A percentile compares a stretch with the other conserved stretches of the same genome.
These are phyloP conservation scores for Eulemur mongoz DNA, from an alignment of 2,797 vertebrate genomes.

Conservation along the genomic window DNA sequence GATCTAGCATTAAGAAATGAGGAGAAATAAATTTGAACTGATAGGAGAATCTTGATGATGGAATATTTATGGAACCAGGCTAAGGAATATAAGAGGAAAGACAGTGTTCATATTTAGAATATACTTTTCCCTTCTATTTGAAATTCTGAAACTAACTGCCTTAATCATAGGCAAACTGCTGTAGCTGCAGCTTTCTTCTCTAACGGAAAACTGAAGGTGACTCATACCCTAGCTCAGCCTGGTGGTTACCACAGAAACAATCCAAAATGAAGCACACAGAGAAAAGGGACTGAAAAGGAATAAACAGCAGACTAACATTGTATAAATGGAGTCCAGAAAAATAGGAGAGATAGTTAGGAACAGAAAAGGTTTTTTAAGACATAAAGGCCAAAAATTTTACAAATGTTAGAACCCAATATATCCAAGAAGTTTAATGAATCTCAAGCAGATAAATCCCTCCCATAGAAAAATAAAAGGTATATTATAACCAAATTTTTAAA, in stretches of 20 bases:
- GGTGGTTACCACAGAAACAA: not conserved
- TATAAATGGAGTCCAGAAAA: not conserved
- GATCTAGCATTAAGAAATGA: not conserved
- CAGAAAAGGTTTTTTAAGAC: not conserved
- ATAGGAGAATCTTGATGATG: not conserved
- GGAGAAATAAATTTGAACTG: not conserved
- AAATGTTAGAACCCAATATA: not conserved
- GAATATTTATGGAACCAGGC: not conserved
- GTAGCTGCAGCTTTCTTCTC: not conserved
- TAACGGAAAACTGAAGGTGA: not conserved
- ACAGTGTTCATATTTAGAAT: not conserved
- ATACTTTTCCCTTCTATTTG: not conserved
- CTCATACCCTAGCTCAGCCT: not conserved
- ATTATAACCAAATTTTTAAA: not conserved
- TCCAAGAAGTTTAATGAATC: constrained; percentile 7
- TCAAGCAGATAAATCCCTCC: not conserved
- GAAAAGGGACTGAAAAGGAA: not conserved
- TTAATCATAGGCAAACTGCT: not conserved
- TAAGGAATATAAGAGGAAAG: not conserved
- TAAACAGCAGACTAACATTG: not conserved
- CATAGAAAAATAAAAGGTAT: not conserved
- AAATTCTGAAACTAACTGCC: not conserved
- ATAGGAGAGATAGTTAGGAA: not conserved
- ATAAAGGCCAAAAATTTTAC: not conserved
- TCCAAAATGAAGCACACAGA: not conserved